Conservation (phyloP, 1,140 invertebrate species). For the Euura lappo region DNA sequence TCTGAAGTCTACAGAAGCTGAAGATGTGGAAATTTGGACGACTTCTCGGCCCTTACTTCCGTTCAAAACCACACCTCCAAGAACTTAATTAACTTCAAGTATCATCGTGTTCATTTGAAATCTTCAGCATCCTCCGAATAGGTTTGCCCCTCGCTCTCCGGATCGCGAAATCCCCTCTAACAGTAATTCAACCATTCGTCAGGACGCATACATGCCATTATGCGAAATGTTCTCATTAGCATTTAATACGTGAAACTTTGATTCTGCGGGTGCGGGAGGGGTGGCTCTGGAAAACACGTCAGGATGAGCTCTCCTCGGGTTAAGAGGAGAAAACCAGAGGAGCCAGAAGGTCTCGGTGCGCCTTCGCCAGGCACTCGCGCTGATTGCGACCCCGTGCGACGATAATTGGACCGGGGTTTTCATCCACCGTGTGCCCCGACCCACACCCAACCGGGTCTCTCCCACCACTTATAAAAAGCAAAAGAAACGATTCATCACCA, state of each 20-base stretch:
- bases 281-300: background rate
- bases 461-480: no score
- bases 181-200: slow-evolving; percentile 42
- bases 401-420: slow-evolving; percentile 2
- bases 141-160: slow-evolving; percentile 23
- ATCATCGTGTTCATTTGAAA: background rate
- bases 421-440: background rate
- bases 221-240: slow-evolving; percentile 42
- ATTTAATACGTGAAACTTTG: slow-evolving; percentile 49
- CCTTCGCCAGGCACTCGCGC: background rate
- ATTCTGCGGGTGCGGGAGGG: slow-evolving; percentile 31
- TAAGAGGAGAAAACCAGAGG: background rate
- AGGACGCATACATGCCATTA: slow-evolving; percentile 41
- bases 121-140: slow-evolving; percentile 28
- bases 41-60: background rate
- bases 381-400: background rate
- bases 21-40: no score
- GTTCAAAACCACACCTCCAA: background rate
- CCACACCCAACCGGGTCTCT: background rate
- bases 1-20: no score
- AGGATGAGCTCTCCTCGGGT: background rate
- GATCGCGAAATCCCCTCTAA: slow-evolving; percentile 19
- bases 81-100: slow-evolving; percentile 1
- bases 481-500: no score
- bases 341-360: background rate